These are phyloP conservation scores for Gerris buenoi DNA, from an alignment of 1,140 invertebrate species.

Conservation along the genomic window DNA sequence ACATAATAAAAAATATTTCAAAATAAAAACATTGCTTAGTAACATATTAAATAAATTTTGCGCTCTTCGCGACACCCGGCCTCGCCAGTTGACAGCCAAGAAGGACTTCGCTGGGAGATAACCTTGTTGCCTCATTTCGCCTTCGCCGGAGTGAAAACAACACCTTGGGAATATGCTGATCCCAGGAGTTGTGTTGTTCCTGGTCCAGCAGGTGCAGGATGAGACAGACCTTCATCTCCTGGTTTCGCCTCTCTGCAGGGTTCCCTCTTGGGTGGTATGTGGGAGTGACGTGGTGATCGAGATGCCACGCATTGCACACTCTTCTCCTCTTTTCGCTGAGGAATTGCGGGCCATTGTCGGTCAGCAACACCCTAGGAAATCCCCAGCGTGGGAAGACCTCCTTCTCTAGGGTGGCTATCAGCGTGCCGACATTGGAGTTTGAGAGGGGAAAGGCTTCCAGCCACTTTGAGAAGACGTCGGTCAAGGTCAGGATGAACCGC, in stretches of 20 bases:
- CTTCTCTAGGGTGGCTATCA: slow-evolving; percentile 15
- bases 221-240: slow-evolving; percentile 21
- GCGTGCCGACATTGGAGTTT: too few species aligned
- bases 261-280: slow-evolving; percentile 25
- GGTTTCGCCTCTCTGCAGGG: slow-evolving; percentile 23
- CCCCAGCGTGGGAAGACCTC: slow-evolving; percentile 24
- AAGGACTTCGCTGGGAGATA: slow-evolving; percentile 13
- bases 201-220: slow-evolving; percentile 13
- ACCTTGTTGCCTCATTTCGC: slow-evolving; percentile 17
- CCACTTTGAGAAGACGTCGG: slow-evolving; percentile 21
- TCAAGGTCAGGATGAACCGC: slow-evolving; percentile 16
- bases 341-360: slow-evolving; percentile 25
- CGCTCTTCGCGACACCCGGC: too few species aligned
- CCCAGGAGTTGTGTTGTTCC: slow-evolving; percentile 15
- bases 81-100: too few species aligned
- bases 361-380: slow-evolving; percentile 18
- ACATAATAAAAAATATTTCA: too few species aligned
- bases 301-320: not conserved
- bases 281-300: slow-evolving; percentile 17
- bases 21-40: too few species aligned
- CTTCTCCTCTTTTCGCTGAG: slow-evolving; percentile 9
- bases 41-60: too few species aligned
- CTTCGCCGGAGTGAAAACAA: slow-evolving; percentile 17
- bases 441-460: slow-evolving; percentile 19
- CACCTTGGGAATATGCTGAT: not conserved